Evolutionary conservation across 2,113 vertebrate genomes (phyloP).

Genomic region (Pandion haliaetus): DNA sequence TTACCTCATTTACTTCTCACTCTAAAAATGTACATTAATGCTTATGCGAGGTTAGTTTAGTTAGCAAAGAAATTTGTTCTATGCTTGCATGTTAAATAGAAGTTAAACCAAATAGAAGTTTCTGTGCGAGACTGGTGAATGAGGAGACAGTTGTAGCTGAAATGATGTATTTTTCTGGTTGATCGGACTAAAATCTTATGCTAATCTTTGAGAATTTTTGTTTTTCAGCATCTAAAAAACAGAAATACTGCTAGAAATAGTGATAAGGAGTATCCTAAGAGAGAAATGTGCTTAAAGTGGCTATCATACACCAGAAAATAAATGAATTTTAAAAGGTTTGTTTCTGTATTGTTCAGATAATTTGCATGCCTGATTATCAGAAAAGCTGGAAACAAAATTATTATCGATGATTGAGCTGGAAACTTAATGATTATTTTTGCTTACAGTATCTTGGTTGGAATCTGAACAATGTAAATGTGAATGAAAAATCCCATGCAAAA

Average conservation of each 20-base stretch:
- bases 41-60: not conserved
- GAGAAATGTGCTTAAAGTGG: not conserved
- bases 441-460: not conserved
- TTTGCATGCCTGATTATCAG: not conserved
- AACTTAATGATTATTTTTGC: not conserved
- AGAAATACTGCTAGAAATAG: not conserved
- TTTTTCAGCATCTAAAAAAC: not conserved
- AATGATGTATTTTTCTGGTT: not conserved
- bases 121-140: not conserved
- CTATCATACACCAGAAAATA: not conserved
- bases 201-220: not conserved
- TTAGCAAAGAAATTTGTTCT: not conserved
- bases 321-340: not conserved
- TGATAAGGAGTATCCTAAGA: not conserved
- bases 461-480: not conserved
- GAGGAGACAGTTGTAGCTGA: not conserved
- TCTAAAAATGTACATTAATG: not conserved
- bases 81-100: not conserved
- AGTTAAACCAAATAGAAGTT: not conserved
- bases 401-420: not conserved
- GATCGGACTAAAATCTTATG: not conserved
- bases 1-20: not conserved
- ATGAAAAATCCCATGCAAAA: not conserved
- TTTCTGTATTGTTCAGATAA: not conserved
- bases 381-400: not conserved